Percentiles rank a stretch among this genome's conserved stretches.
These are phyloP conservation scores for Melieria picta DNA, from an alignment of 2,888 invertebrate species.

Conservation along the genomic window DNA sequence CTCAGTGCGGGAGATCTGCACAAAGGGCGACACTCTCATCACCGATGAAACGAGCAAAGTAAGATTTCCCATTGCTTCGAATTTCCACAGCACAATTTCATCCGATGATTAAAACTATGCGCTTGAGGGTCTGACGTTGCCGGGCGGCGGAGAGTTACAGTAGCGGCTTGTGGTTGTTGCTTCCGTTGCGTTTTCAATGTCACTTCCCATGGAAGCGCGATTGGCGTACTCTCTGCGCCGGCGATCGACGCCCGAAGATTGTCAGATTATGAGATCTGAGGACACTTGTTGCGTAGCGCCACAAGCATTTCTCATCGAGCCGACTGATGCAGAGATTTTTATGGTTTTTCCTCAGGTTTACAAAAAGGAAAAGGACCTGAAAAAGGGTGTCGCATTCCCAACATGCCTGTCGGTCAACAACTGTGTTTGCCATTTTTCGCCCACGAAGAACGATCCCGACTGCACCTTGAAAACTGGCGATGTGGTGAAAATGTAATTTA, in stretches of 20 bases:
- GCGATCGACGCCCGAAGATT: slow-evolving; percentile 56
- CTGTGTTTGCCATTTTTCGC: slow-evolving; percentile 99
- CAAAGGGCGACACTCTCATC: slow-evolving; percentile 88
- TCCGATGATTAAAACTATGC: slow-evolving; percentile 64
- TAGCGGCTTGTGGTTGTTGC: slow-evolving; percentile 35
- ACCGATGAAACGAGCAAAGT: slow-evolving; percentile 93
- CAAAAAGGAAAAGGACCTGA: slow-evolving; percentile 97
- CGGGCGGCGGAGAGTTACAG: slow-evolving; percentile 38
- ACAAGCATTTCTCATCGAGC: too few species aligned
- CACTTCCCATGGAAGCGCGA: background rate
- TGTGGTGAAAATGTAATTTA: slow-evolving; percentile 95
- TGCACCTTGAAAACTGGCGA: slow-evolving; percentile 88
- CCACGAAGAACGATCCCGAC: slow-evolving; percentile 92
- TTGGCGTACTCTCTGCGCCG: slow-evolving; percentile 42
- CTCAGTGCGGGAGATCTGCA: slow-evolving; percentile 91
- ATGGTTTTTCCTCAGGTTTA: slow-evolving; percentile 68
- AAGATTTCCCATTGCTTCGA: slow-evolving; percentile 34
- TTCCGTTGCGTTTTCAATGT: slow-evolving; percentile 20
- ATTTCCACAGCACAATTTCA: background rate
- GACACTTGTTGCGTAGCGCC: slow-evolving; percentile 40
- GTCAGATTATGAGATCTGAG: slow-evolving; percentile 68
- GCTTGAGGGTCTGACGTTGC: slow-evolving; percentile 58
- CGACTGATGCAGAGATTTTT: slow-evolving; percentile 10
- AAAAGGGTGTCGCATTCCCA: slow-evolving; percentile 98
- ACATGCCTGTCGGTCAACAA: slow-evolving; percentile 99